Evolutionary conservation across 2,797 vertebrate species (phyloP).

Genomic region (Danio jaintianensis): DNA sequence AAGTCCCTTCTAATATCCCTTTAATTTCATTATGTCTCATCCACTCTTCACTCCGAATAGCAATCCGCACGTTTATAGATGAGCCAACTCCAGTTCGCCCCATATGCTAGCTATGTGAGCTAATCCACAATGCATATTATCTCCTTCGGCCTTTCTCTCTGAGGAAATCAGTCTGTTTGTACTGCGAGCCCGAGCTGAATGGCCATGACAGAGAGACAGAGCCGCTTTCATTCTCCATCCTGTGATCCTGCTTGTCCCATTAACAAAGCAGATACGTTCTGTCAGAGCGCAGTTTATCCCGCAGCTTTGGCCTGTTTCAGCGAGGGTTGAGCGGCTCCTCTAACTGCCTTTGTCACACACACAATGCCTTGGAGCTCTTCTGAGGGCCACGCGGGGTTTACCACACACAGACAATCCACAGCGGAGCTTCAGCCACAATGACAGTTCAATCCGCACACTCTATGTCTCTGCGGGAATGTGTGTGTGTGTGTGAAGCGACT

Average conservation of each 20-base stretch:
- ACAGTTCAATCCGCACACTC: slow-evolving; percentile 19
- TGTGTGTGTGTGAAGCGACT: background rate
- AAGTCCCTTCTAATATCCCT: no score
- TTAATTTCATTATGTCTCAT: background rate
- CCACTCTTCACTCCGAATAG: background rate
- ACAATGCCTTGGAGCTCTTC: slow-evolving; percentile 9
- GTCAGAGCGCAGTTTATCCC: slow-evolving; percentile 43
- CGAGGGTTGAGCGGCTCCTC: slow-evolving; percentile 4
- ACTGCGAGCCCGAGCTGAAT: slow-evolving; percentile 12
- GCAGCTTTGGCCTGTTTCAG: slow-evolving; percentile 22
- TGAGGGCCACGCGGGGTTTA: slow-evolving; percentile 8
- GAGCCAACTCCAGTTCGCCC: background rate
- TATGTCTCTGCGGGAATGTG: background rate
- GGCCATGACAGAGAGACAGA: slow-evolving; percentile 27
- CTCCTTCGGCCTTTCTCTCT: slow-evolving; percentile 2
- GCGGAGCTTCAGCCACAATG: slow-evolving; percentile 14
- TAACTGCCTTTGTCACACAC: slow-evolving; percentile 43
- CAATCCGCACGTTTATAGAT: background rate
- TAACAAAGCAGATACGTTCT: slow-evolving; percentile 43
- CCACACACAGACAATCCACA: slow-evolving; percentile 14
- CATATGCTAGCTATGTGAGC: background rate
- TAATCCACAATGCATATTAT: slow-evolving; percentile 32
- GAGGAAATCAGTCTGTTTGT: slow-evolving; percentile 20
- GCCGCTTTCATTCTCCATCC: slow-evolving; percentile 19
- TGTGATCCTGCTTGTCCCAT: slow-evolving; percentile 38